These are phyloP conservation scores for Caenorhabditis remanei DNA, from an alignment of 1,140 invertebrate species.

Conservation along the genomic window DNA sequence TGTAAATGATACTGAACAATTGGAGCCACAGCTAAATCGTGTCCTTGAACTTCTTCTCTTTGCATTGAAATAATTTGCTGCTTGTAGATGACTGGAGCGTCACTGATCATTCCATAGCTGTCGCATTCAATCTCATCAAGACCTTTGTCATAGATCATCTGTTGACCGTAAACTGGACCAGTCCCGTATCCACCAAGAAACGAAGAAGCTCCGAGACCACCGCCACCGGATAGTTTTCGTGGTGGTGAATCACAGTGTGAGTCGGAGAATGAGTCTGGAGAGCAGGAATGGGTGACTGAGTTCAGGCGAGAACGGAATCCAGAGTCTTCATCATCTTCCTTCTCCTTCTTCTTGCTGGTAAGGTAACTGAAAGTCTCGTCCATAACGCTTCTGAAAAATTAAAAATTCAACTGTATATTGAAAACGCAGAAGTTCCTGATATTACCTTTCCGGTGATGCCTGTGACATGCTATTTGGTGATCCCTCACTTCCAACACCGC, in stretches of 20 bases:
- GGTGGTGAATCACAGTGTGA: slow-evolving; percentile 35
- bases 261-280: slow-evolving; percentile 45
- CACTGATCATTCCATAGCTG: background rate
- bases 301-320: slow-evolving; percentile 66
- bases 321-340: slow-evolving; percentile 67
- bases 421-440: background rate
- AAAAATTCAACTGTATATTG: background rate
- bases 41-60: background rate
- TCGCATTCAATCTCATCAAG: slow-evolving; percentile 35
- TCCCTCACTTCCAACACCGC: slow-evolving; percentile 56
- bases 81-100: background rate
- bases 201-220: slow-evolving; percentile 1
- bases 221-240: slow-evolving; percentile 34
- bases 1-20: slow-evolving; percentile 41
- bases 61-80: slow-evolving; percentile 32
- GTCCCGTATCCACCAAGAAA: slow-evolving; percentile 24
- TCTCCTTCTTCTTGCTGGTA: slow-evolving; percentile 59
- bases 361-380: slow-evolving; percentile 46
- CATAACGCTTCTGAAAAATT: slow-evolving; percentile 7
- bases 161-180: slow-evolving; percentile 23
- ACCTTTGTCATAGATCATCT: slow-evolving; percentile 34
- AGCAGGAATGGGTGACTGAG: slow-evolving; percentile 59
- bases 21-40: background rate
- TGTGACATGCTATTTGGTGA: slow-evolving; percentile 43
- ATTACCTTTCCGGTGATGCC: slow-evolving; percentile 52